Evolutionary conservation across 2,113 vertebrate genomes (phyloP), one percentile per base, ranked within the genome.

Genomic region (Otocyon megalotis): DNA sequence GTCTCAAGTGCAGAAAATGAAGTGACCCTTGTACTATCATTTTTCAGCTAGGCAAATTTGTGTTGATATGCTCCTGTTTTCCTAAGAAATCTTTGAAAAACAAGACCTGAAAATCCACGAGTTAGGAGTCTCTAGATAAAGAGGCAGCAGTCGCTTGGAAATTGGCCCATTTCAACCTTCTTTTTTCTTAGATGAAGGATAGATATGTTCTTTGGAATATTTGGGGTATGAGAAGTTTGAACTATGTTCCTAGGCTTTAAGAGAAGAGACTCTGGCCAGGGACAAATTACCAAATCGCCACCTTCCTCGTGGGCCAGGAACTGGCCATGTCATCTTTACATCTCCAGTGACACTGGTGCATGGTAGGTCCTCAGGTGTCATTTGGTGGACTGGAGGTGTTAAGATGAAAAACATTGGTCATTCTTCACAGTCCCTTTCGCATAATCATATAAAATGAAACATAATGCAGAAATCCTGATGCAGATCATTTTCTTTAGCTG

Each of bases 121-220:
- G 97, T 97, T 95, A 90, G 97, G 97, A 93, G 82, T 95, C 95
- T 87, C 91, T 93, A 86, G 97, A 97, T 98, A 94, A 93, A 98
- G 98, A 95, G 93, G 69, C n/a, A 97, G 88, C 63, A 82, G 71
- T 96, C 86, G 90, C 24, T 97, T 96, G 94, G 95, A 82, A 95
- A 95, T 86, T 82, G 80, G 97, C 95, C 97, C 56, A 15, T 65
- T 97, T 90, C 96, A 88, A 93, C 71, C 43, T 89, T 28, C 85
- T 37, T 53, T 20, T 88, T 97, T 94, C 93, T 97, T 92, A 76
- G 14, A 58, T 54, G 92, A 92, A 84, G 63, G 72, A 12, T 26
- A 43, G 72, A 12, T 26, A 43, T 82, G 48, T 35, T 77, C 20
- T 87, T 62, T 56, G 69, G 74, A 79, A 17, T 74, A 56, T 48